Base-by-base conservation (phyloP, 2,113 vertebrate species). In the rabbit (Oryctolagus cuniculus) region DNA sequence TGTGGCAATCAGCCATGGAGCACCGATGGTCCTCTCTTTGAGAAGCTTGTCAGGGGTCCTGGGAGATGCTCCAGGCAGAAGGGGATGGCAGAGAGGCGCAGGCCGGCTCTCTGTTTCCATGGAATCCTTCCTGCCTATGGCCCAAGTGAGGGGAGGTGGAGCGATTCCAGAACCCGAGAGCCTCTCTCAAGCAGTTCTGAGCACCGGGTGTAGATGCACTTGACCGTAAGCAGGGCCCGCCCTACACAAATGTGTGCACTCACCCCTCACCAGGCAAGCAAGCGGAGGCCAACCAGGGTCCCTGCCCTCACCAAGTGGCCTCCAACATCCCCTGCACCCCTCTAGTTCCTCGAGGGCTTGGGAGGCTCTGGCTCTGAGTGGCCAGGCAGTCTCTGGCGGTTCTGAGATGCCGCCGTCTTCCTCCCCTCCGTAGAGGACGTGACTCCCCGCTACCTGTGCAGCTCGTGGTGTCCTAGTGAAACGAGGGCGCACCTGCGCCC, bases 391-490 rank as follows among this genome's bases (percentile, higher is more conserved):
- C 93, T 93, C 95, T 87, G 55, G 83, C 2, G 78, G 79, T 70
- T 89, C 89, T 4, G 51, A 91, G 44, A 96, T 95, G 97, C 92
- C 73, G 51, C 82, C n/a, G 5, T 95, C 96, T 77, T 94, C 93
- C 90, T 82, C 27, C 73, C 89, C 97, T 97, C 92, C 66, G 22
- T 86, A 95, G 97, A 91, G 96, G 88, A 53, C 58, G 67, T 97
- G 97, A 97, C 96, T 96, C 97, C 19, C 93, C 89, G 85, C 97
- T 98, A 95, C 73, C 97, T 96, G 86, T 96, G 96, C 96, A 88
- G 96, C 97, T 98, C 96, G 96, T 98, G 98, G 96, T 96, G 98
- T 98, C 97, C 91, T 98, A 97, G 98, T 97, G 97, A 98, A 98
- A 98, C 91, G 97, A 96, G 97, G 98, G 98, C 93, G 97, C 96